Conservation (phyloP, 2,113 vertebrate genomes). For the Zeus faber region DNA sequence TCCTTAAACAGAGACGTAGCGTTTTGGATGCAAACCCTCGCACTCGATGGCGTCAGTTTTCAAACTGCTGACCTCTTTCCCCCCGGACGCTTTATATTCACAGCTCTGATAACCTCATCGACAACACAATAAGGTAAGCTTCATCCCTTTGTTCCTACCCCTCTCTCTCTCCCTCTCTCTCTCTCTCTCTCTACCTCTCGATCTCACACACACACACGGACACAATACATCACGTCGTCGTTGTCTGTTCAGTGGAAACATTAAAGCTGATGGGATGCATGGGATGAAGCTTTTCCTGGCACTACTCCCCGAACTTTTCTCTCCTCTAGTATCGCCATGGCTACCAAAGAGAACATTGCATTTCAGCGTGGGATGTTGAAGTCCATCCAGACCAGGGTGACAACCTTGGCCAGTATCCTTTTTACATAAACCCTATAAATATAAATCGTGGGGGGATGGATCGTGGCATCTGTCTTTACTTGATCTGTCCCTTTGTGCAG, state of each 20-base stretch:
- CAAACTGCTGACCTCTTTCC: constrained; percentile 2
- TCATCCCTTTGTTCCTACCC: constrained; percentile 14
- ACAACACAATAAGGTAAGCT: constrained; percentile 62
- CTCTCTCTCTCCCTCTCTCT: constrained; percentile 3
- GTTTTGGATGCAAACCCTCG: no score
- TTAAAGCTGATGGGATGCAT: not conserved
- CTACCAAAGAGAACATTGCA: constrained; percentile 97
- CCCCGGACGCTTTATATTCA: not conserved
- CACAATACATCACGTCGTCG: constrained; percentile 6
- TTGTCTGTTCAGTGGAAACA: constrained; percentile 20
- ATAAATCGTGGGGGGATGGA: no score
- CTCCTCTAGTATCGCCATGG: constrained; percentile 89
- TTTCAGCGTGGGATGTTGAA: constrained; percentile 93
- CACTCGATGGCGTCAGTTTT: not conserved
- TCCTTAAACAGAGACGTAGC: no score
- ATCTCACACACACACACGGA: constrained; percentile 4
- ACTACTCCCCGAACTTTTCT: constrained; percentile 25
- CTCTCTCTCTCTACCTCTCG: constrained; percentile 13
- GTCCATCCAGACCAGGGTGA: constrained; percentile 94
- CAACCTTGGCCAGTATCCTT: constrained; percentile 99
- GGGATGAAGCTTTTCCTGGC: not conserved
- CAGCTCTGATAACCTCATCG: constrained; percentile 59
- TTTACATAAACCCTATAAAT: no score
- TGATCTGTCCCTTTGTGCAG: not conserved
- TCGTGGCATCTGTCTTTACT: not conserved